Evolutionary conservation across 2,888 invertebrate genomes (phyloP), one percentile per base, ranked within the genome.

Genomic region (Netelia melanura): DNA sequence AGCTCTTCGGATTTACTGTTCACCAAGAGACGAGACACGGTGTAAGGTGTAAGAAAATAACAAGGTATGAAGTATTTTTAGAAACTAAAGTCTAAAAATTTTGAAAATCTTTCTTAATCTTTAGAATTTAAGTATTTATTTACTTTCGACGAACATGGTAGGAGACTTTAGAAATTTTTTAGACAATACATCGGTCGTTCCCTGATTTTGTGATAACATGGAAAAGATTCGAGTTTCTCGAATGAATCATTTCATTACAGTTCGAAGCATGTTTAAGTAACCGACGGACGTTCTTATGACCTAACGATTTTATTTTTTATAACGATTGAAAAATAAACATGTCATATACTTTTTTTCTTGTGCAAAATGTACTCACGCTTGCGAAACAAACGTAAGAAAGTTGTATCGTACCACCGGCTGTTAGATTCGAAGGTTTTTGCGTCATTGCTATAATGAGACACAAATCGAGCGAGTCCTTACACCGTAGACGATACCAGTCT

Each of bases 211-310:
- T 48, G 14, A 48, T 3, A 48, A 11, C 48, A 10, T 48, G 11
- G 14, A 30, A 5, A 30, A 30, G 30, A 30, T 30, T 48, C 14
- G 48, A 48, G 11, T 48, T 14, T 6, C 48, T 30, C 30, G 30
- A 30, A 30, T 30, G 14, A 48, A 48, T 76, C 21, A 75, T 9
- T 30, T 67, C 68, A 78, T 67, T 23, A 88, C 72, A 25, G 84
- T 70, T 17, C 86, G 83, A 1, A 88, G 78, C 21, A 88, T 80
- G 17, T 88, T 88, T 1, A 88, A 67, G 44, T 88, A 88, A 14
- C 76, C 83, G 67, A 88, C 54, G 0, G 88, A 78, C 3, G 84
- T 81, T 43, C 76, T 89, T 56, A 87, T 17, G 9, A 88, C 65
- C 88, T 89, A 8, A 62, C 85, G 81, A 81, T 43, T 9, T 17